These are phyloP conservation scores for Crocallis elinguaria DNA, from an alignment of 2,888 invertebrate species.

Conservation along the genomic window DNA sequence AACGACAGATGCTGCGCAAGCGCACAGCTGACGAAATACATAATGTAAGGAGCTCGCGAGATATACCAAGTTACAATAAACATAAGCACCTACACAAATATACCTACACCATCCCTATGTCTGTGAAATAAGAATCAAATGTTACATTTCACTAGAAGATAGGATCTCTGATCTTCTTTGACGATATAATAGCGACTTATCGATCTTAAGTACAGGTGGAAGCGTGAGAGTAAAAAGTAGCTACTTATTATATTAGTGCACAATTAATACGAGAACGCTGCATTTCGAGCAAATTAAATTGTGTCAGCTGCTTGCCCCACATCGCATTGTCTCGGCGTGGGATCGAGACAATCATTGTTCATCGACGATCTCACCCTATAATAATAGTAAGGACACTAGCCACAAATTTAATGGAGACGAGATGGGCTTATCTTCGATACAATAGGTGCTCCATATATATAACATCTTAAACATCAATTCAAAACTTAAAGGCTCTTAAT, in stretches of 20 bases:
- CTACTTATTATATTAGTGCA: slow-evolving; percentile 47
- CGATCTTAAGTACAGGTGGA: slow-evolving; percentile 54
- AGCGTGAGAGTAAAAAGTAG: slow-evolving; percentile 66
- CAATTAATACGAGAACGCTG: slow-evolving; percentile 55
- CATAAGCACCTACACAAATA: not conserved
- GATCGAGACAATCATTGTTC: slow-evolving; percentile 75
- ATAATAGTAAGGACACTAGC: slow-evolving; percentile 31
- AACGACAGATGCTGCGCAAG: slow-evolving; percentile 53
- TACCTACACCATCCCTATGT: not conserved
- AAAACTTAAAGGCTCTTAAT: no score
- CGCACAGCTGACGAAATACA: slow-evolving; percentile 40
- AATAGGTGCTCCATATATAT: not conserved
- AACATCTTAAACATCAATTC: no score
- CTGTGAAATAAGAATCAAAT: slow-evolving; percentile 5
- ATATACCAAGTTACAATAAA: slow-evolving; percentile 11
- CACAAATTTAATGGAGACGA: not conserved
- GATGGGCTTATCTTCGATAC: not conserved
- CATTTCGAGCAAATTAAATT: slow-evolving; percentile 78
- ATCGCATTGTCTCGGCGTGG: slow-evolving; percentile 79
- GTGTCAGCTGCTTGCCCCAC: slow-evolving; percentile 82
- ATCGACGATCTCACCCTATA: slow-evolving; percentile 40
- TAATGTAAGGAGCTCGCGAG: slow-evolving; percentile 27
- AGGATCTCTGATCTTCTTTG: slow-evolving; percentile 6
- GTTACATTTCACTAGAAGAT: not conserved
- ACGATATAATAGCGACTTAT: slow-evolving; percentile 26